These are phyloP conservation scores for Temnothorax curvispinosus DNA, from an alignment of 1,140 invertebrate genomes.

Conservation along the genomic window DNA sequence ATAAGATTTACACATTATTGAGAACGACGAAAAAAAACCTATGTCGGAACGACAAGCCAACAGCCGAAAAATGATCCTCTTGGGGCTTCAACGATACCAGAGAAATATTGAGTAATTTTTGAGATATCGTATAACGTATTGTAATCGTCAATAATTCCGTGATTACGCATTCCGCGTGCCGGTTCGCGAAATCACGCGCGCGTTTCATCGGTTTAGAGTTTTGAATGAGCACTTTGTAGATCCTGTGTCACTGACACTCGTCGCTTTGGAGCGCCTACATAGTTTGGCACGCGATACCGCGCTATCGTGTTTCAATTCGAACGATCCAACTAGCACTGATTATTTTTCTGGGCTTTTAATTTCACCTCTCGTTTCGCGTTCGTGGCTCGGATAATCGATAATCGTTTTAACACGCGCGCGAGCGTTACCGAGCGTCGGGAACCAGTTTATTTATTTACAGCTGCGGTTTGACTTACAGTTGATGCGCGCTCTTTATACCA, in stretches of 20 bases:
- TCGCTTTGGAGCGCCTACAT: conserved; percentile 35
- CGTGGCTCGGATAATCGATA: conserved; percentile 47
- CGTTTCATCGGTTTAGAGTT: conserved; percentile 67
- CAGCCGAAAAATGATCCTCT: background rate
- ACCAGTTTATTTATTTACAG: conserved; percentile 60
- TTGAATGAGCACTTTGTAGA: conserved; percentile 59
- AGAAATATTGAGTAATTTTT: conserved; percentile 25
- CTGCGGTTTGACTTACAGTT: conserved; percentile 38
- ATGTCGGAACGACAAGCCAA: background rate
- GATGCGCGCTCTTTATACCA: background rate
- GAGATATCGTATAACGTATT: conserved; percentile 26
- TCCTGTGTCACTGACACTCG: conserved; percentile 61
- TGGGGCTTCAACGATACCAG: background rate
- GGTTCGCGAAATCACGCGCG: conserved; percentile 35
- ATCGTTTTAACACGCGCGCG: conserved; percentile 27
- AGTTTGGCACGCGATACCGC: conserved; percentile 60
- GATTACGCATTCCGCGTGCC: conserved; percentile 41
- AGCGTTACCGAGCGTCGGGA: background rate
- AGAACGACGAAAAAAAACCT: background rate
- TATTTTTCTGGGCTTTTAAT: conserved; percentile 68
- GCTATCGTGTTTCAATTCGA: conserved; percentile 61
- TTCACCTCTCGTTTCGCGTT: conserved; percentile 27
- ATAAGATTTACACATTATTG: background rate
- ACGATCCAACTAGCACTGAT: conserved; percentile 41
- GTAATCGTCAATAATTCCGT: conserved; percentile 45